Base-by-base conservation (phyloP, 1,140 invertebrate genomes). In the Matsumurasca onukii region DNA sequence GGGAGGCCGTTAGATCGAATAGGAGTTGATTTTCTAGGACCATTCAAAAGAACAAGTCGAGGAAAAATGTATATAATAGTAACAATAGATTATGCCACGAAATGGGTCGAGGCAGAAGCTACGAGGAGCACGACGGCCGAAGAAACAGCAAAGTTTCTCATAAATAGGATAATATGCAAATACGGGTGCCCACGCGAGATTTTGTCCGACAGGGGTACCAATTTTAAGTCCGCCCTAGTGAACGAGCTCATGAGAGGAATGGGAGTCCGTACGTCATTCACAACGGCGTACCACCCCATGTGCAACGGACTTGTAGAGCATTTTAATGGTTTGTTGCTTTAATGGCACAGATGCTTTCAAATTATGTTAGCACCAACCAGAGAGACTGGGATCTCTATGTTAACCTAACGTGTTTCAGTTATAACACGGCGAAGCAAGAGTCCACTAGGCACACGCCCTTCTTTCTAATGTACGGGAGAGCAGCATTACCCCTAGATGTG, bases 271-370 rank as follows among this genome's bases (percentile, higher is more conserved):
- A 13, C 55, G 13, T 59, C 22, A 25, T 59, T 27, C 25, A 59
- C 22, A 27, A 59, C 55, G 13, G 55, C 55, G 15, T 59, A 59
- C 25, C 55, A 59, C 24, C 25, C 55, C 9, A 29, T 29, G 25
- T 59, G 25, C n/a, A 59, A 59, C 25, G 55, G 55, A 27, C 24
- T 59, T 13, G 55, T 59, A 29, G 25, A 59, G n/a, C 55, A 59
- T 59, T 59, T 59, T 59, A 59, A 59, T 27, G 34, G 34, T 9
- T 9, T 9, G 5, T 39, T 39, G n/a, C n/a, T n/a, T n/a, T n/a
- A n/a, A n/a, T 39, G 17, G 34, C 34, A 39, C 34, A 39, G 17
- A 39, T 39, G 34, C 34, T 39, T 5, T 39, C 34, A 17, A 5
- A 39, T 39, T 39, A 39, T 17, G 34, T 39, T 9, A 9, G 5